A percentile compares a stretch with the other conserved stretches of the same genome.
Evolutionary conservation across 2,113 vertebrate species (phyloP).

Genomic region (Gymnorhina tibicen): DNA sequence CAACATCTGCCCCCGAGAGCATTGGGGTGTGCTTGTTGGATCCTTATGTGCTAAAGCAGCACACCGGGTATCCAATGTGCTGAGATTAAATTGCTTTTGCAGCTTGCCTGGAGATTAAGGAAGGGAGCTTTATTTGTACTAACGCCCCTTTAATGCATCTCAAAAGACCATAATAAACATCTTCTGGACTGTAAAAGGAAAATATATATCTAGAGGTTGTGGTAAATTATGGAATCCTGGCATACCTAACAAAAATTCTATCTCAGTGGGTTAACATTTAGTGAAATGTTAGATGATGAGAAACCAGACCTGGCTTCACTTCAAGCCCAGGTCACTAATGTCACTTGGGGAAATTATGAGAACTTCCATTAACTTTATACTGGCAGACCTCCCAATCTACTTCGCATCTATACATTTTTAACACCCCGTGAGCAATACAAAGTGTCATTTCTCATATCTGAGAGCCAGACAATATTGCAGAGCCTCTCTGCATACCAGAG

Average conservation of each 20-base stretch:
- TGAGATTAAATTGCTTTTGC: constrained; percentile 46
- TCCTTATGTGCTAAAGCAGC: background rate
- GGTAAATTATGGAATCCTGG: constrained; percentile 32
- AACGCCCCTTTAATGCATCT: constrained; percentile 45
- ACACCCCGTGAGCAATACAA: constrained; percentile 11
- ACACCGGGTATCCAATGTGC: background rate
- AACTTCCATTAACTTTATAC: constrained; percentile 55
- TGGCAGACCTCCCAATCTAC: constrained; percentile 64
- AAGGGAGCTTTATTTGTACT: constrained; percentile 53
- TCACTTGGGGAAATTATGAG: constrained; percentile 59
- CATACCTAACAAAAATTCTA: constrained; percentile 53
- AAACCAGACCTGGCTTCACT: constrained; percentile 60
- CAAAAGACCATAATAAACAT: constrained; percentile 48
- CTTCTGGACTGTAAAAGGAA: constrained; percentile 33
- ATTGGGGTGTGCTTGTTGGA: background rate
- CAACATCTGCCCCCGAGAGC: background rate
- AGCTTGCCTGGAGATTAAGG: constrained; percentile 32
- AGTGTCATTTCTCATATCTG: constrained; percentile 39
- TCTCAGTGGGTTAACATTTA: constrained; percentile 61
- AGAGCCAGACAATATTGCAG: background rate
- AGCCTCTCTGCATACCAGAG: constrained; percentile 8
- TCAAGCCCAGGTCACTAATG: constrained; percentile 58
- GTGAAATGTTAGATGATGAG: constrained; percentile 59
- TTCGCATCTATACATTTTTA: constrained; percentile 46
- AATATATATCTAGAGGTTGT: background rate